These are phyloP conservation scores for Amitus sp. DNA, from an alignment of 2,888 invertebrate species.

Conservation along the genomic window DNA sequence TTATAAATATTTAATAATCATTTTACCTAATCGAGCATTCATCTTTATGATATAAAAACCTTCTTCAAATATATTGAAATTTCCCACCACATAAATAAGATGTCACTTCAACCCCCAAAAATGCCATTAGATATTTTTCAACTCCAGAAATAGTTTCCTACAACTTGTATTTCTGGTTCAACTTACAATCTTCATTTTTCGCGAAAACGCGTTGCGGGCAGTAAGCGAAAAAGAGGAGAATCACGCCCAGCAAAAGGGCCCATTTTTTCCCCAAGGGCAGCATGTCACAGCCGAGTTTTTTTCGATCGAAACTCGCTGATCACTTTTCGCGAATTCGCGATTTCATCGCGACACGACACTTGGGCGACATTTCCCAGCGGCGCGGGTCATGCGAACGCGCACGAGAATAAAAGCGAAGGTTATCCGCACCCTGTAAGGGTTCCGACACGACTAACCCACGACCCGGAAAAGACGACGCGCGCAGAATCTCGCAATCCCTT, in stretches of 20 bases:
- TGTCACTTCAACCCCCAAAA: too few relatives aligned
- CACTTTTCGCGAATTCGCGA: background rate
- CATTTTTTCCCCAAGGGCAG: constrained; percentile 32
- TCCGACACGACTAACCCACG: constrained; percentile 32
- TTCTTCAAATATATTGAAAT: too few relatives aligned
- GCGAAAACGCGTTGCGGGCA: constrained; percentile 35
- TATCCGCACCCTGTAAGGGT: constrained; percentile 40
- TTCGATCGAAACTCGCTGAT: background rate
- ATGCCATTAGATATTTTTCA: too few relatives aligned
- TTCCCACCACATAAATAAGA: too few relatives aligned
- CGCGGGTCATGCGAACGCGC: constrained; percentile 21
- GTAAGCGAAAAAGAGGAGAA: constrained; percentile 43
- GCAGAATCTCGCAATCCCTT: constrained; percentile 15
- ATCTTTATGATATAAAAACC: too few relatives aligned
- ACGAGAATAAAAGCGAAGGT: constrained; percentile 8
- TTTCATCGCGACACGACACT: constrained; percentile 8
- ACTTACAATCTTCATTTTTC: constrained; percentile 58
- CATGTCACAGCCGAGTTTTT: constrained; percentile 20
- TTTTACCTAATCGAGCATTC: too few relatives aligned
- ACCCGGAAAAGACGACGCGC: constrained; percentile 16
- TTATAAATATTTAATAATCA: too few relatives aligned
- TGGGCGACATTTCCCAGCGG: constrained; percentile 9
- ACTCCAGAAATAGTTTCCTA: too few relatives aligned
- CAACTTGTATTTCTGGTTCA: too few relatives aligned
- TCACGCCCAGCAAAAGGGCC: constrained; percentile 35